Percentiles rank a stretch among this genome's conserved stretches.
Conservation (phyloP, 2,888 invertebrate species). For the Diaphora mendica region DNA sequence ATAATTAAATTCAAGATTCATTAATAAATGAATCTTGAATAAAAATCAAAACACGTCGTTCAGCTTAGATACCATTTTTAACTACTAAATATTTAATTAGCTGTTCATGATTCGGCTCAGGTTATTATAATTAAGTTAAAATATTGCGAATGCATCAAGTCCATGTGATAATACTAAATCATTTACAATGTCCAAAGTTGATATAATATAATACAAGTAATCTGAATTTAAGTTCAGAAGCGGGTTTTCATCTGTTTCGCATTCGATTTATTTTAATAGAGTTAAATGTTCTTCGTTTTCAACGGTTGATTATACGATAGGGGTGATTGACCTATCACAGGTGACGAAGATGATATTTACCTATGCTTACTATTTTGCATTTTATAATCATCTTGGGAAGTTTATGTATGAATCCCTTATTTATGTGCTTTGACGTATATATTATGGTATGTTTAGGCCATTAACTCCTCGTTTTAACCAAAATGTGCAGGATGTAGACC, state of each 20-base stretch:
- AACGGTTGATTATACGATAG: slow-evolving; percentile 39
- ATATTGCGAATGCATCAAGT: background rate
- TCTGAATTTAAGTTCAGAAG: slow-evolving; percentile 38
- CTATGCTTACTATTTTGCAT: slow-evolving; percentile 58
- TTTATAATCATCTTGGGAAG: slow-evolving; percentile 50
- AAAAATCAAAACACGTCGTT: background rate
- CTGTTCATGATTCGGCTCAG: background rate
- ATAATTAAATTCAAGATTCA: background rate
- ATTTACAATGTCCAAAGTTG: slow-evolving; percentile 17
- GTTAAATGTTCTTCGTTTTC: slow-evolving; percentile 39
- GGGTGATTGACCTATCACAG: slow-evolving; percentile 53
- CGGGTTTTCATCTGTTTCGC: slow-evolving; percentile 33
- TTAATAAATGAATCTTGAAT: background rate
- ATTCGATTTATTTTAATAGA: slow-evolving; percentile 49
- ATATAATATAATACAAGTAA: slow-evolving; percentile 36
- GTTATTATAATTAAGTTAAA: background rate
- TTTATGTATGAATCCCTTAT: slow-evolving; percentile 59
- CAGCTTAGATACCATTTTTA: background rate
- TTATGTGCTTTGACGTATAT: slow-evolving; percentile 50
- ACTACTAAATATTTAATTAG: background rate
- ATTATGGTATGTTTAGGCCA: slow-evolving; percentile 28
- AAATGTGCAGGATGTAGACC: slow-evolving; percentile 53
- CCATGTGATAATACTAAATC: background rate
- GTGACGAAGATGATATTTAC: slow-evolving; percentile 54
- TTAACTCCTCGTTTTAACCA: slow-evolving; percentile 33